Evolutionary conservation across 2,113 vertebrate genomes (phyloP), one percentile per base, ranked within the genome.

Genomic region (Tenrec ecaudatus): DNA sequence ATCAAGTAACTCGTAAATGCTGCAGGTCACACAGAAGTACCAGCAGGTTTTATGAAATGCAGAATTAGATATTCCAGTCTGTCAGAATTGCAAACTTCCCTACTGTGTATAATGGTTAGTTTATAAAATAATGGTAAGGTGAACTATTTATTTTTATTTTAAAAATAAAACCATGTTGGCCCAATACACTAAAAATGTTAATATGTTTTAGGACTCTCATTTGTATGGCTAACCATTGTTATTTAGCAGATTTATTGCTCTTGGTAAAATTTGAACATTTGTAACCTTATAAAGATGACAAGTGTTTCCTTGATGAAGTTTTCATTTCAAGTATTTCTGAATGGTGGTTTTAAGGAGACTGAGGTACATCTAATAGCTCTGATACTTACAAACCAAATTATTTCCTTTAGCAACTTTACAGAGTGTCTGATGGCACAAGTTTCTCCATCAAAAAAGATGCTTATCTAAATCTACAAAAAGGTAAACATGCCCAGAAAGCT

Each of bases 361-460:
- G 81, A n/a, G 64, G 64, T 33, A 16, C 0, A 6, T 29, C 38
- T n/a, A n/a, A 91, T 93, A 93, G 64, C 95, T 95, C 92, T 96
- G 29, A 97, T 6, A 4, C 73, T 93, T 91, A 98, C 88, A 82
- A 97, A 98, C 82, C 69, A 69, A 3, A 0, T 79, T 23, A 89
- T 92, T 89, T 97, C 62, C 91, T 95, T 98, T 38, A 97, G 38
- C 68, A 98, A 92, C 36, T 76, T 10, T 14, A 95, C 93, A 27
- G 97, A 98, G 93, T 98, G 97, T 85, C 97, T 98, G 94, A 91
- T 40, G 33, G 97, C 19, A 3, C 87, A 79, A 27, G 92, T 66
- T 66, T 96, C 96, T 58, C 85, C 90, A 2, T 98, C 95, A 82
- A 97, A 88, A 7, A 3, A 98, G 90, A 81, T 98, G 98, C 25